phyloP scores from a whole-genome alignment of 2,113 vertebrate genomes.

The Dromaius novaehollandiae region DNA sequence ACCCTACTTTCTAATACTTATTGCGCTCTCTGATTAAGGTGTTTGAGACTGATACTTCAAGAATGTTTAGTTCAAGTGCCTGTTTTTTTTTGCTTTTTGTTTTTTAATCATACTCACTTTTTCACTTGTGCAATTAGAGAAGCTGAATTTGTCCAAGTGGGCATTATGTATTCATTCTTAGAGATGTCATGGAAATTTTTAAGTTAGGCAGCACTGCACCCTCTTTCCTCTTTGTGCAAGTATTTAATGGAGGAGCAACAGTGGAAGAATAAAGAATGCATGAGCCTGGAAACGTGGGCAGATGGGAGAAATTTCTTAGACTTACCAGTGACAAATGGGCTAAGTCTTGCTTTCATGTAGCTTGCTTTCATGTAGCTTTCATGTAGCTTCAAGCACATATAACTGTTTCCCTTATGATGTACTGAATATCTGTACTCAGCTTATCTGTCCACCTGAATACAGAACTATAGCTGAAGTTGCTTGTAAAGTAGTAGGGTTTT shows the following conservation, averaged over 20 bases:
- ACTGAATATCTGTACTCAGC: background rate
- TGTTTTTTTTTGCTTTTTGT: background rate
- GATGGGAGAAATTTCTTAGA: background rate
- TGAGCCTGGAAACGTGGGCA: background rate
- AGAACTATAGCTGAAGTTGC: background rate
- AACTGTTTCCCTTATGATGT: background rate
- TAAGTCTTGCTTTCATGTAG: no score
- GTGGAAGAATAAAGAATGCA: background rate
- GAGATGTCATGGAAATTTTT: background rate
- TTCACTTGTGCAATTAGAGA: background rate
- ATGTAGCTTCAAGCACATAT: no score
- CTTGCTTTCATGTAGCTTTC: no score
- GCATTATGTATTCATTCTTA: background rate
- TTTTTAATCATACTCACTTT: background rate
- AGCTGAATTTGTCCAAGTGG: background rate
- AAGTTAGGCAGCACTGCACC: background rate
- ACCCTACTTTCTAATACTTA: rapidly evolving
- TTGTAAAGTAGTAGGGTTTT: background rate
- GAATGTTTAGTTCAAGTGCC: background rate
- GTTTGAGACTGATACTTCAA: background rate
- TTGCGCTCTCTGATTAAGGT: background rate
- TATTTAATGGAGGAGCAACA: background rate
- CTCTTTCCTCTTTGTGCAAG: background rate
- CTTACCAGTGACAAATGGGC: background rate
- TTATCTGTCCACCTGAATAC: background rate